phyloP scores from a whole-genome alignment of 1,140 invertebrate species.

The Drosophila parvula region DNA sequence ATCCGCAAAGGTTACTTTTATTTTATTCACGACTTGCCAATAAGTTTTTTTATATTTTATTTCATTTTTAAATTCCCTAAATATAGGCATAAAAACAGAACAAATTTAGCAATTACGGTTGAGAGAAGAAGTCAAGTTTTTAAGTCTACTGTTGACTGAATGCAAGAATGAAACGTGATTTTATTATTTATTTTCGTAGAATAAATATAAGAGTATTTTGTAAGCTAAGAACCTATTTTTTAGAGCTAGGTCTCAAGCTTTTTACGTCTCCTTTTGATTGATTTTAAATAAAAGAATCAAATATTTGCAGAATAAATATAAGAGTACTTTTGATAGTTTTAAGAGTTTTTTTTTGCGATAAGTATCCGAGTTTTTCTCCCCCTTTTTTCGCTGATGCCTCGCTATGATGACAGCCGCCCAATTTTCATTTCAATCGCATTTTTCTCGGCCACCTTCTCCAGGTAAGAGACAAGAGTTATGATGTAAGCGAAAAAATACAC shows the following conservation, averaged over 20 bases:
- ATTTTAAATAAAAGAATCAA: no score
- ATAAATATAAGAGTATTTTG: no score
- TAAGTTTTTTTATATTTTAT: no score
- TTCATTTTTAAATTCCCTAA: neutral
- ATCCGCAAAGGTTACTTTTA: neutral
- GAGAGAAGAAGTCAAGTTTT: no score
- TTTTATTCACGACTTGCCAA: neutral
- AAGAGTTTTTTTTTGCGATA: neutral
- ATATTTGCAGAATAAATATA: neutral
- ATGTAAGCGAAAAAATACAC: constrained; percentile 45
- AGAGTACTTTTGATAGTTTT: neutral
- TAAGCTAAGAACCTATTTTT: no score
- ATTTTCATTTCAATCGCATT: constrained; percentile 39
- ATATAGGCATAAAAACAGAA: neutral
- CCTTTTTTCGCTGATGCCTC: constrained; percentile 20
- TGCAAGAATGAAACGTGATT: no score
- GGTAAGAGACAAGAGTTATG: constrained; percentile 37
- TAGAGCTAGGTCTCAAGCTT: no score
- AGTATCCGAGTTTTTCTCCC: neutral
- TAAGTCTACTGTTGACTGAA: no score
- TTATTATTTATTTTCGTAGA: no score
- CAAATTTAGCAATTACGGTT: no score
- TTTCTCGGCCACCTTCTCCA: constrained; percentile 40
- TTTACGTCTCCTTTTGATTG: no score
- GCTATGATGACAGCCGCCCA: constrained; percentile 21